Percentiles rank a stretch among this genome's conserved stretches.
phyloP scores from a whole-genome alignment of 2,797 vertebrate species.

The Aselliscus stoliczkanus region DNA sequence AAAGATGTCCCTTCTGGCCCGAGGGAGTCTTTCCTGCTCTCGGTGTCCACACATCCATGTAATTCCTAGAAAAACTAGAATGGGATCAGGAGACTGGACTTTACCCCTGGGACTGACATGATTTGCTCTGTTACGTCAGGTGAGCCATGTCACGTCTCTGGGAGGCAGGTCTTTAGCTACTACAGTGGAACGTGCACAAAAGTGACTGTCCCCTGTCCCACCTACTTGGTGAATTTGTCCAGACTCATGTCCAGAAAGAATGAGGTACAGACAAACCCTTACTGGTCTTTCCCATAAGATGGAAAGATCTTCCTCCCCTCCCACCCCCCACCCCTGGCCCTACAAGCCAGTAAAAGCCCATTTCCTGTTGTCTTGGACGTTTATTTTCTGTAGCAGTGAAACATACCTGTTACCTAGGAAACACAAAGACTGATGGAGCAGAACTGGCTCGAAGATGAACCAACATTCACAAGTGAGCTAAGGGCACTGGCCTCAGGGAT shows the following conservation, averaged over 20 bases:
- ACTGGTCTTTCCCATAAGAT: neutral
- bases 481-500: neutral
- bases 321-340: too few species aligned
- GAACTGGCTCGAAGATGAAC: neutral
- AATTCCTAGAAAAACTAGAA: neutral
- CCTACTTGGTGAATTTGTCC: neutral
- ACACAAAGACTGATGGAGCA: neutral
- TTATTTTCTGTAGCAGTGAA: neutral
- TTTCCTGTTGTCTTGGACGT: neutral
- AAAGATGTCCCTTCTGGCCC: neutral
- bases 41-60: too few species aligned
- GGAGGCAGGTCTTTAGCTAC: neutral
- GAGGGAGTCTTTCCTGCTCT: neutral
- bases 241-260: neutral
- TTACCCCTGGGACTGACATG: fast-evolving
- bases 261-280: neutral
- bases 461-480: neutral
- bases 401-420: neutral
- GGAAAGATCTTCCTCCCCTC: neutral
- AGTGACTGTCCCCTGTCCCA: neutral
- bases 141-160: neutral
- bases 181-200: too few species aligned
- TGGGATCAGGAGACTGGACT: neutral
- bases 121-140: neutral
- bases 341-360: neutral